phyloP scores from a whole-genome alignment of 2,797 vertebrate species.

The Mus caroli region DNA sequence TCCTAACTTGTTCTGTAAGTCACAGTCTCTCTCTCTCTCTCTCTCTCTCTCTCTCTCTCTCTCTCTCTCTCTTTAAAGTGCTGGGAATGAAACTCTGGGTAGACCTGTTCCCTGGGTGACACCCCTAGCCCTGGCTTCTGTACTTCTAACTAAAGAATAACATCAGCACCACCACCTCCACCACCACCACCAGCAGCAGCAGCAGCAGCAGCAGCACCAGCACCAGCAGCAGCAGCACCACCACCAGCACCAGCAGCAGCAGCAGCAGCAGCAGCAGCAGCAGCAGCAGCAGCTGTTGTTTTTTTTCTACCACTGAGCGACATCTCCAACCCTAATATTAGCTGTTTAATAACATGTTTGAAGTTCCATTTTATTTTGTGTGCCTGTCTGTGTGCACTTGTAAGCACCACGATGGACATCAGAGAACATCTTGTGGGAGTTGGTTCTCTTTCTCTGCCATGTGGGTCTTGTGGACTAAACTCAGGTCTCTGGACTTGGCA shows the following conservation, averaged over 20 bases:
- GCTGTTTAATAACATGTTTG: not conserved
- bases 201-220: no score
- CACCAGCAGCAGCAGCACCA: no score
- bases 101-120: not conserved
- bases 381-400: not conserved
- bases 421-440: not conserved
- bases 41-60: not conserved
- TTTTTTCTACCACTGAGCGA: not conserved
- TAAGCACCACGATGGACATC: not conserved
- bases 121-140: not conserved
- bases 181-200: no score
- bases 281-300: no score
- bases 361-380: not conserved
- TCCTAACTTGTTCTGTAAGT: not conserved
- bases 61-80: not conserved
- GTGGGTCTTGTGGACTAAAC: not conserved
- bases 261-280: no score
- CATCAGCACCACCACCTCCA: no score
- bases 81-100: not conserved
- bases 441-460: not conserved
- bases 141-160: not conserved
- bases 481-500: not conserved
- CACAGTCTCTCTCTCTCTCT: not conserved
- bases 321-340: not conserved
- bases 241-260: no score